Evolutionary conservation across 2,888 invertebrate species (phyloP), one percentile per base, ranked within the genome.

Genomic region (Nomada hirtipes): DNA sequence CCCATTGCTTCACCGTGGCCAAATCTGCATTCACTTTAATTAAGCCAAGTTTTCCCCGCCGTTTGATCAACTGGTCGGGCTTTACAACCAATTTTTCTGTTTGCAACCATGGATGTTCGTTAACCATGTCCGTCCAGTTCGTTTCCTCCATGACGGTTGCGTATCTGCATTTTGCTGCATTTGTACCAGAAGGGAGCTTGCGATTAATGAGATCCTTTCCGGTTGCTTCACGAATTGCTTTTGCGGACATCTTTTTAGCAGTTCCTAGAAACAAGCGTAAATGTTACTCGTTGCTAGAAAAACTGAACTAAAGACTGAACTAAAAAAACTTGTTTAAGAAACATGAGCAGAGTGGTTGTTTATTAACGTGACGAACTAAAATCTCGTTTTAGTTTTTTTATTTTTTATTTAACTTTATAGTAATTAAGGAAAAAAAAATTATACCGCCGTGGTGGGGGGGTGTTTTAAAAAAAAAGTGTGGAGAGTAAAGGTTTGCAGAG

Each of bases 31-130:
- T 99, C 9, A 99, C 98, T 88, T 98, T 98, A 88, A 99, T 99
- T 70, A 99, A 95, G 0, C 99, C 99, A 75, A 99, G 96, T 94
- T 99, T 99, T 74, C 99, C 99, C 76, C 99, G 96, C 44, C 99
- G 95, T 94, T 99, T 99, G 93, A 99, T 99, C 94, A 99, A 95
- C 95, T 99, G 99, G 94, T 99, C 99, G 0, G 99, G 99, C 93
- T 99, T 99, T n/a, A 98, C 99, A 4, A 99, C 99, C 88, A 99
- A 95, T 94, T 97, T 97, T 94, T 97, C 96, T 79, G 96, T 96
- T 88, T 96, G 95, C 52, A 99, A 95, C 99, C 99, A 99, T 26
- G 98, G 97, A 93, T 99, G 95, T 76, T 96, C 96, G 18, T 95
- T 95, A 20, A 96, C 94, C 78, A 98, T 95, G 86, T 97, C 96